These are phyloP conservation scores for Pygoscelis adeliae DNA, from an alignment of 2,113 vertebrate genomes.

Conservation along the genomic window DNA sequence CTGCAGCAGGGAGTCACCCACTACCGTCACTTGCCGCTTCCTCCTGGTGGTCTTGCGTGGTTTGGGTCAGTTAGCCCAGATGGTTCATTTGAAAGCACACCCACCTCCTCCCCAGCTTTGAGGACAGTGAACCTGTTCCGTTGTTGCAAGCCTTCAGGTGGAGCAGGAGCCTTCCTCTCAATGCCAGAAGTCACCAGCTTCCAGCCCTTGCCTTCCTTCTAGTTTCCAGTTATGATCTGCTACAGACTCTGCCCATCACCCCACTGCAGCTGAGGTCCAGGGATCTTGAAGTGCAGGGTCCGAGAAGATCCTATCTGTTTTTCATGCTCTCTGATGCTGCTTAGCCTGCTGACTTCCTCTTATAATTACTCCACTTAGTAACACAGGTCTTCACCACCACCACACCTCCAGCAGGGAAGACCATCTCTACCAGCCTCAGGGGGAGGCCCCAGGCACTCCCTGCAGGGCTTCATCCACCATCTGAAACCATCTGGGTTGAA, in stretches of 20 bases:
- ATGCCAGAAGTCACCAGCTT: background rate
- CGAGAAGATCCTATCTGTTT: background rate
- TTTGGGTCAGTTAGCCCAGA: background rate
- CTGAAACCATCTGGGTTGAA: background rate
- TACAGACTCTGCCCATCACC: background rate
- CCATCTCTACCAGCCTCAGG: background rate
- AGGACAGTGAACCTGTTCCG: background rate
- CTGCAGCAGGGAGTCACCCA: background rate
- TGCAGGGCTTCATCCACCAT: background rate
- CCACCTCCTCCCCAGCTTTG: background rate
- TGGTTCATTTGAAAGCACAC: no score
- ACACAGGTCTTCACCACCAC: background rate
- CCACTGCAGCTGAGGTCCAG: background rate
- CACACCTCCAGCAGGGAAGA: background rate
- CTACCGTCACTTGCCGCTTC: background rate
- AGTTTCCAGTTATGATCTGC: background rate
- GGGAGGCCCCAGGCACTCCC: background rate
- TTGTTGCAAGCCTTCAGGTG: background rate
- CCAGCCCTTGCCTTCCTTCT: background rate
- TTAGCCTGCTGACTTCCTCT: background rate
- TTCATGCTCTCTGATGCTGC: background rate
- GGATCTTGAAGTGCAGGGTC: background rate
- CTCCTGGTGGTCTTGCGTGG: background rate
- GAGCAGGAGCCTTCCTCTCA: background rate
- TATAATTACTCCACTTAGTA: background rate